phyloP scores from a whole-genome alignment of 1,140 invertebrate genomes.

The Zaprionus taronus region DNA sequence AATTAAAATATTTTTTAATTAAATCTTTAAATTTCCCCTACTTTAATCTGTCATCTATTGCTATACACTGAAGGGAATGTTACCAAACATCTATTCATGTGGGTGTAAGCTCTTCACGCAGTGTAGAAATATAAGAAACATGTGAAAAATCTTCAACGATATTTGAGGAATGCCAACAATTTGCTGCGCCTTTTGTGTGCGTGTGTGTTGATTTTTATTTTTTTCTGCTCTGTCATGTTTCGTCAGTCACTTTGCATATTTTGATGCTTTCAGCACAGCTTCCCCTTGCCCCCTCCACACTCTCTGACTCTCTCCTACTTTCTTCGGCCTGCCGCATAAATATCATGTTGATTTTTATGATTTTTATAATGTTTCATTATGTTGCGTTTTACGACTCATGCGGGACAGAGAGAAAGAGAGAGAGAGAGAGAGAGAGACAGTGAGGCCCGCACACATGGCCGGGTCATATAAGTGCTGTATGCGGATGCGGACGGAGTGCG shows the following conservation, averaged over 20 bases:
- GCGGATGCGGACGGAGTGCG: conserved; percentile 31
- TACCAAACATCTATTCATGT: background rate
- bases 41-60: background rate
- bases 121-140: background rate
- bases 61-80: background rate
- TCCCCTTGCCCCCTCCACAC: background rate
- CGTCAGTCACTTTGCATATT: conserved; percentile 36
- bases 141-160: background rate
- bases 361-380: conserved; percentile 83
- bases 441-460: conserved; percentile 34
- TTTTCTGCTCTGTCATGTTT: conserved; percentile 27
- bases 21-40: too few relatives aligned
- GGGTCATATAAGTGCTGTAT: conserved; percentile 34
- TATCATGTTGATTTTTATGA: conserved; percentile 83
- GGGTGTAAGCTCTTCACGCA: background rate
- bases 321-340: conserved; percentile 65
- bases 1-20: background rate
- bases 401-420: conserved; percentile 37
- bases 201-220: background rate
- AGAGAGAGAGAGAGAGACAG: background rate
- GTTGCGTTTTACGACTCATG: conserved; percentile 76
- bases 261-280: conserved; percentile 32
- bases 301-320: conserved; percentile 31
- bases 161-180: conserved; percentile 3
- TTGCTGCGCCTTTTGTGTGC: background rate